These are phyloP conservation scores for Congeria kusceri DNA, from an alignment of 2,888 invertebrate genomes.

Conservation along the genomic window DNA sequence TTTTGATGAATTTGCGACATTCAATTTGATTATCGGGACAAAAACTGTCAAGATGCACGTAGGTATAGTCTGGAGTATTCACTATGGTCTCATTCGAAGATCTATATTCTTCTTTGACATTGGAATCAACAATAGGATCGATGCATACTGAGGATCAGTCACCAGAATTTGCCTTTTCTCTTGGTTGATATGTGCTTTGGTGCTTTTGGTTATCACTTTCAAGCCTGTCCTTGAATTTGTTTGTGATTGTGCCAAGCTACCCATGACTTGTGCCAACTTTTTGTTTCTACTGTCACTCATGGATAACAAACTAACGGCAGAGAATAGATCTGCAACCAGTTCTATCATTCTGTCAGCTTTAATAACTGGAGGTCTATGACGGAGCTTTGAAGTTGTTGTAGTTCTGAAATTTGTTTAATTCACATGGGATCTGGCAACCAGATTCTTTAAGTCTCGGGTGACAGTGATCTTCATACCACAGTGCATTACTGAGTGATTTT, in stretches of 20 bases:
- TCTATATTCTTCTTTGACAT: slow-evolving; percentile 1
- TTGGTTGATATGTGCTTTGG: background rate
- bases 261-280: background rate
- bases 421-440: background rate
- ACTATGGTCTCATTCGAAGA: background rate
- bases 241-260: background rate
- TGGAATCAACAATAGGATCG: background rate
- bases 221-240: background rate
- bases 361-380: background rate
- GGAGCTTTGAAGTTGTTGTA: background rate
- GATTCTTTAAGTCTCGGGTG: background rate
- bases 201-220: slow-evolving; percentile 5
- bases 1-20: background rate
- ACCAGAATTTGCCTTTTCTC: background rate
- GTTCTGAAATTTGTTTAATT: background rate
- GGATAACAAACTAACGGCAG: background rate
- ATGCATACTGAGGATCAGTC: background rate
- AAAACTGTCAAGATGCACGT: background rate
- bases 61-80: background rate
- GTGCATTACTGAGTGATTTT: background rate
- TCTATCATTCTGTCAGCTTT: background rate
- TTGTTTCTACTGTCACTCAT: background rate
- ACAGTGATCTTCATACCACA: background rate
- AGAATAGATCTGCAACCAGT: background rate
- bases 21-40: background rate